phyloP scores from a whole-genome alignment of 2,797 vertebrate species.

The Sardinella longiceps region DNA sequence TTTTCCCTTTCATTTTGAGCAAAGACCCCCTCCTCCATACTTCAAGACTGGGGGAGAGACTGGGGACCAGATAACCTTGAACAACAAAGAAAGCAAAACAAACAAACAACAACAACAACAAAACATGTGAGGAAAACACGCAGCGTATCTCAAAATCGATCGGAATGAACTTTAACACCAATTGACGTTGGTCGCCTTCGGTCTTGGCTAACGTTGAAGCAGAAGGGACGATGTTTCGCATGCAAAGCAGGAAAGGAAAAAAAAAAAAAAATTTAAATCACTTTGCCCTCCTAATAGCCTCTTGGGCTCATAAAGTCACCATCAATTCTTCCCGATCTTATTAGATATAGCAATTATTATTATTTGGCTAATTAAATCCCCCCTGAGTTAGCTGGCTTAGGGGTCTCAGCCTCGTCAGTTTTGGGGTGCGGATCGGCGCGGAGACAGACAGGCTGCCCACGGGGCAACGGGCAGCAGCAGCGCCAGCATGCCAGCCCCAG shows the following conservation, averaged over 20 bases:
- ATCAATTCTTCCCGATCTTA: slow-evolving; percentile 74
- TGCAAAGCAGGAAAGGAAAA: slow-evolving; percentile 12
- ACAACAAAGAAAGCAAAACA: slow-evolving; percentile 13
- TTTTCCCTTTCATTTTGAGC: neutral
- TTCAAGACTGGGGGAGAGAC: neutral
- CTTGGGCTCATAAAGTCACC: slow-evolving; percentile 67
- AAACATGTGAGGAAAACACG: neutral
- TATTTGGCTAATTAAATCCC: slow-evolving; percentile 73
- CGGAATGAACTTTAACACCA: slow-evolving; percentile 8
- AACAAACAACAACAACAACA: neutral
- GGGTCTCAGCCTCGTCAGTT: slow-evolving; percentile 66
- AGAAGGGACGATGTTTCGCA: neutral
- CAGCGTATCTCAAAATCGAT: neutral
- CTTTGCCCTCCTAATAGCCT: slow-evolving; percentile 17
- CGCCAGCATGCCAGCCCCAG: slow-evolving; percentile 46
- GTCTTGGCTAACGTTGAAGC: neutral
- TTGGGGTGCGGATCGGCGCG: slow-evolving; percentile 54
- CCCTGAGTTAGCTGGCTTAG: slow-evolving; percentile 62
- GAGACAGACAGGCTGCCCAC: slow-evolving; percentile 56
- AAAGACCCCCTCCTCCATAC: neutral
- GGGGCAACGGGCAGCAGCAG: slow-evolving; percentile 24
- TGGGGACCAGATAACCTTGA: slow-evolving; percentile 36
- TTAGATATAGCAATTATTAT: slow-evolving; percentile 67
- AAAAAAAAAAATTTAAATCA: neutral
- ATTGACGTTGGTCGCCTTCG: neutral